Evolutionary conservation across 2,888 invertebrate species (phyloP).

Genomic region (Parnassius apollo): DNA sequence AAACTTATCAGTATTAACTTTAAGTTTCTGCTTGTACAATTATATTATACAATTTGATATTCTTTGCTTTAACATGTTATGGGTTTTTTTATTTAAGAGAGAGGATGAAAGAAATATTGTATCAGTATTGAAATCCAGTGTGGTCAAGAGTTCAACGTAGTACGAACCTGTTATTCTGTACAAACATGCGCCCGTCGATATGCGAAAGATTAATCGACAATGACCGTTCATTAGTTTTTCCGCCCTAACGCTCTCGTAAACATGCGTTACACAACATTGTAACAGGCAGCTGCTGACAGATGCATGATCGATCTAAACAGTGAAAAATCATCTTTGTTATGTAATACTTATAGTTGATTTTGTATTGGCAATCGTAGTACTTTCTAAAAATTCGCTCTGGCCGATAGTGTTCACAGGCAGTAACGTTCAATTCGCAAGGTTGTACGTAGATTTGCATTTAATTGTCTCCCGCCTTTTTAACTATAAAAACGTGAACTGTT

Average conservation of each 20-base stretch:
- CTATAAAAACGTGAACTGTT: conserved; percentile 1
- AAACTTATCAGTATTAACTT: no score
- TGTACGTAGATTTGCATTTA: conserved; percentile 16
- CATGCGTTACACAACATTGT: conserved; percentile 22
- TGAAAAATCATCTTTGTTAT: conserved; percentile 10
- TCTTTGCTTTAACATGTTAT: no score
- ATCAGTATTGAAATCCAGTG: no score
- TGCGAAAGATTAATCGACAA: conserved; percentile 21
- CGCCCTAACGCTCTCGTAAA: conserved; percentile 20
- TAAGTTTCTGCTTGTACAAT: no score
- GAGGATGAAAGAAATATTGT: no score
- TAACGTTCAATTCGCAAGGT: conserved; percentile 22
- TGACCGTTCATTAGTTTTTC: conserved; percentile 22
- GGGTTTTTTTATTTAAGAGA: no score
- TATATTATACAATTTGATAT: no score
- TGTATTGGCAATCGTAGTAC: neutral
- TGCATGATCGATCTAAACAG: conserved; percentile 3
- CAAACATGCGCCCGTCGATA: conserved; percentile 8
- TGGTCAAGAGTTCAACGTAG: neutral
- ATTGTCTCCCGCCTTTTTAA: conserved; percentile 21
- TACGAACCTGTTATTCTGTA: conserved; percentile 17
- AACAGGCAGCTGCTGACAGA: conserved; percentile 21
- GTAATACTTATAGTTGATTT: neutral
- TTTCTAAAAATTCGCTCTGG: conserved; percentile 23
- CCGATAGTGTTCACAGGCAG: conserved; percentile 3